Conservation (phyloP, 35 echinoderm and acorn worm genomes). For the Lytechinus variegatus region DNA sequence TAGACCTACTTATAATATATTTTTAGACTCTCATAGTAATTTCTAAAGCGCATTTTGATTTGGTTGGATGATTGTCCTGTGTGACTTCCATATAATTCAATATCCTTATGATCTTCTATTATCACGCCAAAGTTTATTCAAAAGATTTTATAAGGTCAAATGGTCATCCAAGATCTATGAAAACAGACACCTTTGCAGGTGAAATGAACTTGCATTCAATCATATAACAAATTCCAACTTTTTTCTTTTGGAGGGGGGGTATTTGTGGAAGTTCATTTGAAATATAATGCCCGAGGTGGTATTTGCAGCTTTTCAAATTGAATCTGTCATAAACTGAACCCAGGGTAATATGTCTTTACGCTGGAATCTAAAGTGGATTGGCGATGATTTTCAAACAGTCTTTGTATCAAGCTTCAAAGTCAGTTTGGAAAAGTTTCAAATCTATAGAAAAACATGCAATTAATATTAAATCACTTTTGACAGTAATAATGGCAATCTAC, state of each 20-base stretch:
- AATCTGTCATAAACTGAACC: neutral
- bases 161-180: neutral
- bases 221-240: neutral
- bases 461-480: neutral
- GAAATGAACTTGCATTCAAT: neutral
- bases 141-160: neutral
- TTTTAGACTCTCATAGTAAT: neutral
- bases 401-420: neutral
- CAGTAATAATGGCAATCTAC: neutral
- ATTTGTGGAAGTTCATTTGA: neutral
- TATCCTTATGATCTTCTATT: neutral
- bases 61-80: neutral
- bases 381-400: neutral
- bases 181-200: neutral
- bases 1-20: too few relatives aligned
- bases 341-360: neutral
- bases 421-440: slow-evolving; percentile 4
- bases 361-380: neutral
- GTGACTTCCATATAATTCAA: neutral
- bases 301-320: slow-evolving; percentile 13
- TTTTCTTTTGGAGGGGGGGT: neutral
- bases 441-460: neutral
- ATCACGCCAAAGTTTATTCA: neutral
- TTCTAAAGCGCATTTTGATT: neutral
- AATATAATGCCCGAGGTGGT: neutral